Conservation (phyloP, 1,140 invertebrate genomes). For the Neodiprion fabricii region DNA sequence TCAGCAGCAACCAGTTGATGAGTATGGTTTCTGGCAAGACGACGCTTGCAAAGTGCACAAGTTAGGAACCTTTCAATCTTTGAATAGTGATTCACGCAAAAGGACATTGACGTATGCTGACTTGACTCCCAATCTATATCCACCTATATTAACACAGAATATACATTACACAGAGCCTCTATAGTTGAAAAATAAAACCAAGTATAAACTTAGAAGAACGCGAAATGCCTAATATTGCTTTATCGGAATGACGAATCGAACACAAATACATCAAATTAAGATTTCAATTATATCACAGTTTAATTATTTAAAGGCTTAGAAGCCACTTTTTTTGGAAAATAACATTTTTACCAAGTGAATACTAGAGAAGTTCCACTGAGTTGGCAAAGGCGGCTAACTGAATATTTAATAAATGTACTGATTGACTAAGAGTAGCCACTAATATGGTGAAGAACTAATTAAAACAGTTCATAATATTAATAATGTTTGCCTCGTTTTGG, state of each 20-base stretch:
- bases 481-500: conserved; percentile 69
- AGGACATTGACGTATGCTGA: conserved; percentile 59
- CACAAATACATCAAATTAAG: too few species aligned
- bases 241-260: too few species aligned
- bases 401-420: too few species aligned
- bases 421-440: too few species aligned
- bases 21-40: conserved; percentile 75
- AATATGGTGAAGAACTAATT: background rate
- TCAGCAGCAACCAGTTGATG: conserved; percentile 68
- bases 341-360: too few species aligned
- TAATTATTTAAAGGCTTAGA: too few species aligned
- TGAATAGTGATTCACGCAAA: conserved; percentile 61
- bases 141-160: conserved; percentile 36
- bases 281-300: too few species aligned
- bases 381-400: too few species aligned
- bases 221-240: conserved; percentile 5
- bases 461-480: background rate
- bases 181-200: background rate
- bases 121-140: conserved; percentile 57
- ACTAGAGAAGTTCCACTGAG: too few species aligned
- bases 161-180: conserved; percentile 6
- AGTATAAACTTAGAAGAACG: background rate
- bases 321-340: too few species aligned
- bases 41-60: conserved; percentile 77
- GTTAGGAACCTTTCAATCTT: conserved; percentile 73